Evolutionary conservation across 1,140 invertebrate genomes (phyloP), one percentile per base, ranked within the genome.

Genomic region (Goniozus legneri): DNA sequence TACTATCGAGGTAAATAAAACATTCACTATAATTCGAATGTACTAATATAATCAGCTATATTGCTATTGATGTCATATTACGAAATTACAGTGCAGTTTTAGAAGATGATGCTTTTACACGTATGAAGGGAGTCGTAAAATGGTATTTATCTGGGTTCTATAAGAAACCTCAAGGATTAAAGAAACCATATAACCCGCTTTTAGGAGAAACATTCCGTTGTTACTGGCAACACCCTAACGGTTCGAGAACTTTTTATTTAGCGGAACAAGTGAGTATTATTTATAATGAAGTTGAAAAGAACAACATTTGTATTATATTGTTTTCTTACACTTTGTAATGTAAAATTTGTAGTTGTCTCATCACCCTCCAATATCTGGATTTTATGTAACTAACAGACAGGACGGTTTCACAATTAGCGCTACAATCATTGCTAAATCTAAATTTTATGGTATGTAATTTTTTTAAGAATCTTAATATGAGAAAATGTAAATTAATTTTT

Each of bases 151-250:
- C 86, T 65, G 93, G 84, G 67, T 80, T 96, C 80, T 86, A 95
- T 79, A 83, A 95, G 78, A 86, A 96, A 81, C 84, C 92, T 65
- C 78, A 94, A 80, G 84, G 93, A 65, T 77, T 95, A n/a, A 96
- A 96, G 73, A 97, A 97, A 67, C 94, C 94, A 1, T 97, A 96
- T 67, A 97, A 96, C 80, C 92, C 93, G 1, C 89, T 96, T 34
- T 77, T 96, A 24, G 94, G 93, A 0, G 93, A 96, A 79, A 88
- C 84, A 1, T 96, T 94, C 73, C 81, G 93, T 0, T 96, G 93
- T 62, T 93, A 85, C 69, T 96, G 92, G 92, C 76, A 85, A 54
- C 89, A 95, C 77, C 80, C 82, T 2, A 88, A 87, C 59, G 85
- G 87, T 35, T 90, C 87, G 32, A 83, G 89, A 40, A 97, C 94